Conservation (phyloP, 1,140 invertebrate genomes). For the Drosophila lini region DNA sequence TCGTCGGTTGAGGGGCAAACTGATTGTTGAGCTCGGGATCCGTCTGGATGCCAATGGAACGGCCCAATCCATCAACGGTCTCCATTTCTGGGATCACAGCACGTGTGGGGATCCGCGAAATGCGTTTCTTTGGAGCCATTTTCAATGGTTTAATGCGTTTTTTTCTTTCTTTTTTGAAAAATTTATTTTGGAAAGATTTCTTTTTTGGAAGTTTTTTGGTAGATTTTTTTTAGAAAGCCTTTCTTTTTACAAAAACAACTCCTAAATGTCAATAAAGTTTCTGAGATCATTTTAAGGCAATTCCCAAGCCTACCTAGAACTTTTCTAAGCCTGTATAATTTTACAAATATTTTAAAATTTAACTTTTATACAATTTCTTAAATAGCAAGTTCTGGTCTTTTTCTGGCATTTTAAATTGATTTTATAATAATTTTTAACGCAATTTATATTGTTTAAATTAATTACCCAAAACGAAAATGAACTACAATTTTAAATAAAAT, state of each 20-base stretch:
- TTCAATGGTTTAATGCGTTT: not conserved
- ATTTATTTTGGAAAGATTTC: not conserved
- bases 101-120: slow-evolving; percentile 1
- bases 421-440: too few species aligned
- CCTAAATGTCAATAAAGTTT: not conserved
- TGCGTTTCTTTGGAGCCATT: slow-evolving; percentile 28
- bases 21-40: not conserved
- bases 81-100: too few species aligned
- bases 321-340: too few species aligned
- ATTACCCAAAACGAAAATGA: too few species aligned
- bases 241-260: not conserved
- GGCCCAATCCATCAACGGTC: not conserved
- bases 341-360: too few species aligned
- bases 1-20: not conserved
- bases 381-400: too few species aligned
- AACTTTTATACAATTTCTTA: not conserved
- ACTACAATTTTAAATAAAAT: not conserved
- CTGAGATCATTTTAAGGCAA: not conserved
- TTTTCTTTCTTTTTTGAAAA: not conserved
- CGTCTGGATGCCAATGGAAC: slow-evolving; percentile 20
- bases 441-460: not conserved
- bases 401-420: too few species aligned
- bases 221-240: not conserved
- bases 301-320: not conserved
- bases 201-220: too few species aligned